A percentile compares a stretch with the other conserved stretches of the same genome.
Evolutionary conservation across 1,140 invertebrate genomes (phyloP).

Genomic region (Homalodisca vitripennis): DNA sequence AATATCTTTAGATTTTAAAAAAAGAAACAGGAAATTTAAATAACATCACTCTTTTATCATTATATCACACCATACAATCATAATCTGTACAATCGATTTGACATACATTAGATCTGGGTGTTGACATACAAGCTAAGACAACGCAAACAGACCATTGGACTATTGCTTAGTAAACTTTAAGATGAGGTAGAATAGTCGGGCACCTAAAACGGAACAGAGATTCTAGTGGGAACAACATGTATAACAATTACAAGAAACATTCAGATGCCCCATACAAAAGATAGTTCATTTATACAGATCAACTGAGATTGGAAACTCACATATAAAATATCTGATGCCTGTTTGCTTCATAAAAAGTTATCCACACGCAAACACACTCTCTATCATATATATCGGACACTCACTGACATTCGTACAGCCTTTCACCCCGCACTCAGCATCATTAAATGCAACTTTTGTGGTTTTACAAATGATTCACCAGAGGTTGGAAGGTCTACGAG

Average conservation of each 20-base stretch:
- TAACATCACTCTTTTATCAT: conserved; percentile 24
- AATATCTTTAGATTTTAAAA: conserved; percentile 26
- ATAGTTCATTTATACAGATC: conserved; percentile 5
- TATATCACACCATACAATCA: conserved; percentile 23
- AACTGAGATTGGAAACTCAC: background rate
- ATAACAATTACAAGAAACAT: conserved; percentile 8
- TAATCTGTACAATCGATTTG: conserved; percentile 25
- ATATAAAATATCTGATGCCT: conserved; percentile 18
- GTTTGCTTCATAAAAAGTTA: conserved; percentile 16
- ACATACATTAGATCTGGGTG: conserved; percentile 23
- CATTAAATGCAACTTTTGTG: too few relatives aligned
- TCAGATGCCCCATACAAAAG: conserved; percentile 9
- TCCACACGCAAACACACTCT: conserved; percentile 12
- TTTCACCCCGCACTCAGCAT: too few relatives aligned
- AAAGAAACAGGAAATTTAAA: conserved; percentile 26
- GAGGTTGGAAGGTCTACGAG: background rate
- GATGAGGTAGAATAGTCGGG: conserved; percentile 25
- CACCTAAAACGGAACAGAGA: conserved; percentile 14
- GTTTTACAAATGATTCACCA: too few relatives aligned
- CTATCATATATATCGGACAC: background rate
- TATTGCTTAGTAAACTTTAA: conserved; percentile 15
- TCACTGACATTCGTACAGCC: too few relatives aligned
- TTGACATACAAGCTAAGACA: conserved; percentile 24
- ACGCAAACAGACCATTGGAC: conserved; percentile 16
- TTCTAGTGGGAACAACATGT: conserved; percentile 6